These are phyloP conservation scores for Dinocampus coccinellae DNA, from an alignment of 2,888 invertebrate genomes.

Conservation along the genomic window DNA sequence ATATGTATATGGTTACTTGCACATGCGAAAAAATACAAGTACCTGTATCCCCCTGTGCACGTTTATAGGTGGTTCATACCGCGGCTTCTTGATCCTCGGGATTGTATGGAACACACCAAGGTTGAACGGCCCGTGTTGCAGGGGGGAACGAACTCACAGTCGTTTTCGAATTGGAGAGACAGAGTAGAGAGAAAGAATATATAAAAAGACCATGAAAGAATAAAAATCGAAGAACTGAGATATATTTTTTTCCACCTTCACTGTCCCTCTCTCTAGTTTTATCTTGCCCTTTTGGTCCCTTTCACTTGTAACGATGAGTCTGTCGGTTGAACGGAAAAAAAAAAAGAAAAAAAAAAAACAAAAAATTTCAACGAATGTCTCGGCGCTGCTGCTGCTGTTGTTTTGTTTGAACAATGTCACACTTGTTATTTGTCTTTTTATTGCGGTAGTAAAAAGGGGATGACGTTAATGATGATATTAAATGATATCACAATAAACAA, in stretches of 20 bases:
- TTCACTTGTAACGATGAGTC: not conserved
- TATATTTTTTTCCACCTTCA: not conserved
- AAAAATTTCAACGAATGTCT: not conserved
- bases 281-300: not conserved
- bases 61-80: not conserved
- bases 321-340: too few relatives aligned
- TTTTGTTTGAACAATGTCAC: not conserved
- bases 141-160: conserved; percentile 46
- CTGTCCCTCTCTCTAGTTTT: not conserved
- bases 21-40: not conserved
- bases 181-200: conserved; percentile 1
- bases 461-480: not conserved
- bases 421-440: not conserved
- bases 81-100: conserved; percentile 14
- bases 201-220: not conserved
- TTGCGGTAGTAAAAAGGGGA: not conserved
- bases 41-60: too few relatives aligned
- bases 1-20: not conserved
- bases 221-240: conserved; percentile 1
- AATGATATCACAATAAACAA: not conserved
- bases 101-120: conserved; percentile 33
- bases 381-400: not conserved
- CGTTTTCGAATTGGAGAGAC: conserved; percentile 29
- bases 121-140: conserved; percentile 47
- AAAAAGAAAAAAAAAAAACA: too few relatives aligned